These are phyloP conservation scores for Noctua pronuba DNA, from an alignment of 2,888 invertebrate genomes.

Conservation along the genomic window DNA sequence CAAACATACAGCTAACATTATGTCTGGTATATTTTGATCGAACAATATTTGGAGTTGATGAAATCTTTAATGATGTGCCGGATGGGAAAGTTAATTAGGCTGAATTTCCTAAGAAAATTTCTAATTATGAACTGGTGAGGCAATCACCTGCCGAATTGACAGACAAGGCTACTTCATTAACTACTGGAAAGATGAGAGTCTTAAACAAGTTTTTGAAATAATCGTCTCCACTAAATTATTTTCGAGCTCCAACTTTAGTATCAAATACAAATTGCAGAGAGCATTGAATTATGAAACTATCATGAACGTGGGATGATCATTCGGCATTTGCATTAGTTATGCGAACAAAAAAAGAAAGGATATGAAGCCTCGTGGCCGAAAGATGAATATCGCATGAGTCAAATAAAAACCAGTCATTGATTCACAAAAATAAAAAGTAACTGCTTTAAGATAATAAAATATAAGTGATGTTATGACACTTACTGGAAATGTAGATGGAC, in stretches of 20 bases:
- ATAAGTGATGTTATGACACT: conserved; percentile 74
- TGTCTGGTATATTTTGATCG: conserved; percentile 22
- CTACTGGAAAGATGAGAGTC: conserved; percentile 24
- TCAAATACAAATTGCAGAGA: conserved; percentile 47
- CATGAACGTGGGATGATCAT: conserved; percentile 76
- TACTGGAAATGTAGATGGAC: conserved; percentile 69
- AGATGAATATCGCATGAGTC: conserved; percentile 77
- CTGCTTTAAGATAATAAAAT: conserved; percentile 74
- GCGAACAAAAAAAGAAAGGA: conserved; percentile 76
- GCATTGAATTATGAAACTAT: conserved; percentile 65
- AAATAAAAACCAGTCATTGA: conserved; percentile 75
- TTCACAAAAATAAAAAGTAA: conserved; percentile 75
- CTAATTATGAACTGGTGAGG: conserved; percentile 53
- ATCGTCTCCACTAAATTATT: conserved; percentile 5
- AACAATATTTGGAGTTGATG: conserved; percentile 38
- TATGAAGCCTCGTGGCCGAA: conserved; percentile 66
- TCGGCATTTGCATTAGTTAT: conserved; percentile 77
- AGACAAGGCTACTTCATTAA: conserved; percentile 51
- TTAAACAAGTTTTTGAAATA: conserved; percentile 19
- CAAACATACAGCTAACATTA: not conserved
- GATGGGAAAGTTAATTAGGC: conserved; percentile 56
- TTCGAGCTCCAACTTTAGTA: conserved; percentile 19
- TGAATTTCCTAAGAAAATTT: conserved; percentile 54
- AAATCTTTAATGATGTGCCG: conserved; percentile 52
- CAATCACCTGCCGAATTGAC: conserved; percentile 54